Evolutionary conservation across 2,113 vertebrate species (phyloP).

Genomic region (Thamnaconus septentrionalis): DNA sequence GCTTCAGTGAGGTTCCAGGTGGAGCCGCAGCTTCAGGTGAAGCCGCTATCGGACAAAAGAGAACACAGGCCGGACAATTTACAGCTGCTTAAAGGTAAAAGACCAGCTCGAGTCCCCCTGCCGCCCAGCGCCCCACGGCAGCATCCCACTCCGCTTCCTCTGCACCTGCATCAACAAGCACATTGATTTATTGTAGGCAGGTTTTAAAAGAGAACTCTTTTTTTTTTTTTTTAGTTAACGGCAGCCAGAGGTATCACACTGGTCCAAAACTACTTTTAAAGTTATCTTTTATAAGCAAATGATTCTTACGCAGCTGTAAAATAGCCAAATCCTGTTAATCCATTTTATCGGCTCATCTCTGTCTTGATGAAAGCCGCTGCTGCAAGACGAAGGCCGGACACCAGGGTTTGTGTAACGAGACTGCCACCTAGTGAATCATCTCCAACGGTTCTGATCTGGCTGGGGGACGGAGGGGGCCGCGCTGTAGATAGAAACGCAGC

Average conservation of each 20-base stretch:
- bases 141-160: constrained; percentile 18
- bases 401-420: constrained; percentile 70
- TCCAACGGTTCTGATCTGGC: constrained; percentile 25
- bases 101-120: constrained; percentile 9
- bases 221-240: too few species aligned
- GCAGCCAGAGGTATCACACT: neutral
- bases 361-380: constrained; percentile 43
- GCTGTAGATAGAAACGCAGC: constrained; percentile 33
- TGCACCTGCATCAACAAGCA: constrained; percentile 20
- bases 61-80: constrained; percentile 61
- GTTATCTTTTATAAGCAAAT: neutral
- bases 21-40: constrained; percentile 20
- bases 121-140: neutral
- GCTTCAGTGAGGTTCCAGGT: constrained; percentile 66
- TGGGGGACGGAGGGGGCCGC: constrained; percentile 32
- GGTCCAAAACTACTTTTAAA: constrained; percentile 4
- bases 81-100: constrained; percentile 53
- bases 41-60: constrained; percentile 40
- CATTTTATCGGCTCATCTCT: constrained; percentile 51
- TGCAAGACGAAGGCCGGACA: constrained; percentile 21
- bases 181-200: constrained; percentile 11
- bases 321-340: constrained; percentile 47
- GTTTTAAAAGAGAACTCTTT: neutral
- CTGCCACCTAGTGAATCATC: constrained; percentile 78
- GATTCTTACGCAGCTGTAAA: constrained; percentile 43